Base-by-base conservation (phyloP, 2,797 vertebrate genomes). In the Poeciliopsis gracilis region DNA sequence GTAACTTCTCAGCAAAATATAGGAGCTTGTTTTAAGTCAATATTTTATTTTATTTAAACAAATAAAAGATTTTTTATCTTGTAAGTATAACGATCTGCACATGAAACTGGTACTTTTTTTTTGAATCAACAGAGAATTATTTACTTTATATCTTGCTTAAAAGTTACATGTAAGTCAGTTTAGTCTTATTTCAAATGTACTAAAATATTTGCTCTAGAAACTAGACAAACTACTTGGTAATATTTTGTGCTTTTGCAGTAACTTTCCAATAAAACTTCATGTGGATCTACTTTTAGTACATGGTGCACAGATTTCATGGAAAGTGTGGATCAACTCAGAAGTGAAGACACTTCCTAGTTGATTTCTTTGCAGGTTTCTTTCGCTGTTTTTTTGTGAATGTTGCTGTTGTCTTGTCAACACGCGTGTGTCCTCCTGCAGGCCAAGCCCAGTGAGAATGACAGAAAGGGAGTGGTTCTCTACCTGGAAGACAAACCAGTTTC, bases 401-500 rank as follows among this genome's bases (percentile, higher is more conserved):
- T 16, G 57, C 12, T 47, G 61, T 59, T 66, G n/a, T 6, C 36
- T 23, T 57, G 76, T 0, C 38, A 7, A n/a, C 53, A 77, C 45
- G 74, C 82, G 83, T 80, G 20, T 77, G 78, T 76, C 84, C 49
- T 70, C 76, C 4, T 69, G 57, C 36, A 81, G 82, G 69, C 80
- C 85, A 23, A 89, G n/a, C 86, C 83, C 82, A 86, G 28, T 45
- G 66, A 69, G 61, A 70, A 73, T 69, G 59, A 76, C 75, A 73
- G 51, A 59, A 61, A 71, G 71, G n/a, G 28, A 57, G 91, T 91
- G 88, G 87, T 84, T 79, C 80, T 77, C 75, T 51, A 23, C 55
- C 30, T 12, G 80, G 91, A 93, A 84, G 90, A 85, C 76, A 89
- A 95, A 96, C 94, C 95, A 72, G 94, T 95, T 96, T 89, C 28